Base-by-base conservation (phyloP, 2,888 invertebrate genomes). In the Sylvicola cinctus region DNA sequence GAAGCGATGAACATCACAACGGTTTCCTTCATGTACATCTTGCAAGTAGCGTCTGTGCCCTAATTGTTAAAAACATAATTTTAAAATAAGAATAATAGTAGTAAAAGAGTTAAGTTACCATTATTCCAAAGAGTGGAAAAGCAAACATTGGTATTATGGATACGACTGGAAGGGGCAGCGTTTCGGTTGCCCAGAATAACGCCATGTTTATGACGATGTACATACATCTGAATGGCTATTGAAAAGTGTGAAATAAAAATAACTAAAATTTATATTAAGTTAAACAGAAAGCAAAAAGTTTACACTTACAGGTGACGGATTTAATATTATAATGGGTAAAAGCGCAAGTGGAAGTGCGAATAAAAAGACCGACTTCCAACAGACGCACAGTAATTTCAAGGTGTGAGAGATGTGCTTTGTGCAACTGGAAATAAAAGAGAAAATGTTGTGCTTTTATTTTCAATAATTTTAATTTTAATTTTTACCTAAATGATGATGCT, bases 1-100 rank as follows among this genome's bases (percentile, higher is more conserved):
- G 88, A 88, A 0, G 87, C 88, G 57, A 81, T 69, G 50, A 83
- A 81, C 80, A 81, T 80, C 66, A 81, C 77, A 46, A 78, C 74
- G 0, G 80, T 80, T 46, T 76, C 76, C 54, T 77, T 80, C 46
- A 83, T 72, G 49, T 81, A 83, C 25, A 76, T 70, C 23, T 68
- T 62, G 41, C 77, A 76, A 0, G 76, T 75, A 36, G 53, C 50
- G 43, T 70, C 67, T 0, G 70, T 56, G 31, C 45, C 45, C 57
- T 56, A 30, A 23, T n/a, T n/a, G 20, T 4, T 17, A 32, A 29
- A 13, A 17, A 16, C 25, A 16, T 16, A 16, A 13, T 23, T 31
- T 23, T 25, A 27, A 27, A 28, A 29, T 5, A 10, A 31, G 13
- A 8, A 20, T 20, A 6, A 35, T 17, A 12, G 31, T 15, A 3